Base-by-base conservation (phyloP, 2,888 invertebrate genomes). In the Drosophila putrida region DNA sequence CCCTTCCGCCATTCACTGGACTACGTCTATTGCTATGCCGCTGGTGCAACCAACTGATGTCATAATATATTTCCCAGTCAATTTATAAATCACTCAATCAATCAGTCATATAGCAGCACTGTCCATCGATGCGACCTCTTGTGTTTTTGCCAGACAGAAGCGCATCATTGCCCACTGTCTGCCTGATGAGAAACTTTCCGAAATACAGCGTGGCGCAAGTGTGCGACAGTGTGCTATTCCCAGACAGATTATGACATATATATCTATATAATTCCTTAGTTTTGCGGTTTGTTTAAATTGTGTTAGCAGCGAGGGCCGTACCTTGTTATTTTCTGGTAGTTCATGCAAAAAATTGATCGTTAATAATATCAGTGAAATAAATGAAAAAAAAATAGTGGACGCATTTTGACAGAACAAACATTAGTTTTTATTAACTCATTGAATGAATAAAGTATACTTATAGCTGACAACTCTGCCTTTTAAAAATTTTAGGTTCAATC, bases 21-120 rank as follows among this genome's bases (percentile, higher is more conserved):
- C 62, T 84, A n/a, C 70, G 80, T 15, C 77, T 72, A 46, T 58
- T 69, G 61, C 47, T 87, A 6, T 71, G 50, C 28, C 71, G 62
- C 28, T 76, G 76, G 75, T 65, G 47, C 50, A 55, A 35, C 43
- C 31, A 53, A 60, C 43, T 60, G 43, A 60, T 43, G 43, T 25
- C 25, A 11, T 27, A 49, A 5, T 15, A 20, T 8, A 20, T 8
- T 10, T 39, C 13, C 41, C 31, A 28, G 10, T n/a, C 27, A 39
- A 10, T 35, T 25, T 6, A 31, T 31, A 5, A 28, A 4, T 28
- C 28, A 31, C 31, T 8, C 13, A 41, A n/a, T 41, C 43, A 53
- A 39, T 53, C 41, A 28, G 0, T 33, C 61, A 15, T 35, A 15
- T 59, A 60, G 33, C 41, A 41, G 59, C 64, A 80, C 68, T 64